phyloP scores from a whole-genome alignment of 1,140 invertebrate genomes.

The Condylostylus longicornis region DNA sequence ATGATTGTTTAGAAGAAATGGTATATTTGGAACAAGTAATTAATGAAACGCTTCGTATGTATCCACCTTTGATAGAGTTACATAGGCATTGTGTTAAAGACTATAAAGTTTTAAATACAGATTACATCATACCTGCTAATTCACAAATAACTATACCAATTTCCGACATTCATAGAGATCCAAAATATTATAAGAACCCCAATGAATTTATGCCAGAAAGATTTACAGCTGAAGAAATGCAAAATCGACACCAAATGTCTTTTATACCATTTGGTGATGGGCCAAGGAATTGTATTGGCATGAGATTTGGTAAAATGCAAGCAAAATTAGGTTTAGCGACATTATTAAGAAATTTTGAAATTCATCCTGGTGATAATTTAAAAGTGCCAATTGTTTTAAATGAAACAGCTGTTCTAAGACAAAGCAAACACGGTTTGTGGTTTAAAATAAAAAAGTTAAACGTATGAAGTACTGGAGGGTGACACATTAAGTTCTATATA shows the following conservation, averaged over 20 bases:
- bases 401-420: too few species aligned
- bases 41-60: slow-evolving; percentile 33
- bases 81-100: slow-evolving; percentile 31
- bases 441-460: too few species aligned
- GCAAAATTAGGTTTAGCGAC: slow-evolving; percentile 34
- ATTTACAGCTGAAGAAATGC: slow-evolving; percentile 34
- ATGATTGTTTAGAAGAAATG: slow-evolving; percentile 25
- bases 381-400: too few species aligned
- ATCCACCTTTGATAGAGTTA: slow-evolving; percentile 33
- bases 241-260: slow-evolving; percentile 33
- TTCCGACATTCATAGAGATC: slow-evolving; percentile 42
- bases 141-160: slow-evolving; percentile 40
- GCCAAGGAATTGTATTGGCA: slow-evolving; percentile 50
- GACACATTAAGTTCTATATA: too few species aligned
- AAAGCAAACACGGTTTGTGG: too few species aligned
- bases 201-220: slow-evolving; percentile 42
- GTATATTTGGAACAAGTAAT: slow-evolving; percentile 24
- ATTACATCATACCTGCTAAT: slow-evolving; percentile 34
- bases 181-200: slow-evolving; percentile 38
- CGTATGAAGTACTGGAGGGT: too few species aligned
- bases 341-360: slow-evolving; percentile 31
- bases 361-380: slow-evolving; percentile 20
- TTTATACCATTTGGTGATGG: slow-evolving; percentile 58
- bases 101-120: slow-evolving; percentile 35
- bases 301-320: slow-evolving; percentile 36